phyloP scores from a whole-genome alignment of 1,140 invertebrate genomes.

The Vanessa tameamea region DNA sequence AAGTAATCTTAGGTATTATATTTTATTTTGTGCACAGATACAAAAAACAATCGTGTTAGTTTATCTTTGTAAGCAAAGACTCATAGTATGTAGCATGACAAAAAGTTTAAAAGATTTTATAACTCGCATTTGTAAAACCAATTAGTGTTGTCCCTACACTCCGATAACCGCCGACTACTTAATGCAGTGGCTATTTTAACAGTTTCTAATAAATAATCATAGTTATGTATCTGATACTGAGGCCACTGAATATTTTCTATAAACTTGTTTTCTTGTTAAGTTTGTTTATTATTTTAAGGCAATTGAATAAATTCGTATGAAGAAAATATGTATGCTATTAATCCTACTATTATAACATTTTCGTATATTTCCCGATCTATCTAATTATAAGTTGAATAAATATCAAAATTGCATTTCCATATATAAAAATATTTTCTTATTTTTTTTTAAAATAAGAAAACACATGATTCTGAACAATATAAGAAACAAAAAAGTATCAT shows the following conservation, averaged over 20 bases:
- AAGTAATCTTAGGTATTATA: too few relatives aligned
- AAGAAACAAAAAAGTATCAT: too few relatives aligned
- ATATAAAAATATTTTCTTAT: too few relatives aligned
- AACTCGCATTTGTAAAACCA: constrained; percentile 21
- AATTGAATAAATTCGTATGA: neutral
- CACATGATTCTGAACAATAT: neutral
- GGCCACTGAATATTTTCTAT: constrained; percentile 8
- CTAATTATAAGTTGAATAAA: too few relatives aligned
- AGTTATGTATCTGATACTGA: constrained; percentile 15
- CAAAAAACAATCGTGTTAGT: too few relatives aligned
- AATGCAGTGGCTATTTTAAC: constrained; percentile 14
- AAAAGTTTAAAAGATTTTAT: constrained; percentile 21
- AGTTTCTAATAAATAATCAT: constrained; percentile 12
- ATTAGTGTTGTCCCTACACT: constrained; percentile 26
- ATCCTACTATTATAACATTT: too few relatives aligned
- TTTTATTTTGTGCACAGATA: too few relatives aligned
- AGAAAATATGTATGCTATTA: too few relatives aligned
- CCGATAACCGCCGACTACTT: constrained; percentile 18
- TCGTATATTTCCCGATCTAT: too few relatives aligned
- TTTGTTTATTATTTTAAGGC: neutral
- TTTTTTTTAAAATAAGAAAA: neutral
- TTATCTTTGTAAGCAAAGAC: neutral
- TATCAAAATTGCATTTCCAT: too few relatives aligned
- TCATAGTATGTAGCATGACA: constrained; percentile 22
- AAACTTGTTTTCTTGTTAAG: neutral